phyloP scores from a whole-genome alignment of 2,113 vertebrate genomes.

The Vicugna pacos region DNA sequence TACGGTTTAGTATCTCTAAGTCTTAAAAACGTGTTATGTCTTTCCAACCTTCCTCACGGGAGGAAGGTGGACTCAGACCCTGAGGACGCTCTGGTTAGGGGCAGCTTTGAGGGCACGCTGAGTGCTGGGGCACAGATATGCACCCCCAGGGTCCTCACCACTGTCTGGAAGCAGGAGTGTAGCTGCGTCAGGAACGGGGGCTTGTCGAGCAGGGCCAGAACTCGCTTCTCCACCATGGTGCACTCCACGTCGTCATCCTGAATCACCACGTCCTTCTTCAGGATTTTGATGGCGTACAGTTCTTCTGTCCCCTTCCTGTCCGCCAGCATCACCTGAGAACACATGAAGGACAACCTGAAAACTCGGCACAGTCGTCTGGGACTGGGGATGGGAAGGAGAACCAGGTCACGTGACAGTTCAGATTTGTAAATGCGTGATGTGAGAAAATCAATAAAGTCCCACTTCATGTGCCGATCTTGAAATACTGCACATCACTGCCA shows the following conservation, averaged over 20 bases:
- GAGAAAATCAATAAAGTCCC: accelerated
- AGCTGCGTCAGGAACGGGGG: conserved; percentile 97
- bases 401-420: neutral
- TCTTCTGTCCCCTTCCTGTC: conserved; percentile 97
- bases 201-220: conserved; percentile 95
- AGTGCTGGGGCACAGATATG: accelerated
- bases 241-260: conserved; percentile 99
- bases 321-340: conserved; percentile 95
- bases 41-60: neutral
- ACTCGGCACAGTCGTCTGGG: accelerated
- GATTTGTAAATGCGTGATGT: accelerated
- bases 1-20: neutral
- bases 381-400: neutral
- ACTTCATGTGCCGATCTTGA: neutral
- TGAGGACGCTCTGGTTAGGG: accelerated
- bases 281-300: conserved; percentile 97
- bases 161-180: conserved; percentile 98
- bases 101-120: accelerated
- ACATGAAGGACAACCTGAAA: neutral
- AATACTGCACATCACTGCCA: neutral
- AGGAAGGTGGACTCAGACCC: neutral
- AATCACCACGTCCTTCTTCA: conserved; percentile 99
- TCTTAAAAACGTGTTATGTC: neutral
- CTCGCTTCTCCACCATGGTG: conserved; percentile 99
- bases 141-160: conserved; percentile 87